These are phyloP conservation scores for Aldrovandia affinis DNA, from an alignment of 2,797 vertebrate genomes.

Conservation along the genomic window DNA sequence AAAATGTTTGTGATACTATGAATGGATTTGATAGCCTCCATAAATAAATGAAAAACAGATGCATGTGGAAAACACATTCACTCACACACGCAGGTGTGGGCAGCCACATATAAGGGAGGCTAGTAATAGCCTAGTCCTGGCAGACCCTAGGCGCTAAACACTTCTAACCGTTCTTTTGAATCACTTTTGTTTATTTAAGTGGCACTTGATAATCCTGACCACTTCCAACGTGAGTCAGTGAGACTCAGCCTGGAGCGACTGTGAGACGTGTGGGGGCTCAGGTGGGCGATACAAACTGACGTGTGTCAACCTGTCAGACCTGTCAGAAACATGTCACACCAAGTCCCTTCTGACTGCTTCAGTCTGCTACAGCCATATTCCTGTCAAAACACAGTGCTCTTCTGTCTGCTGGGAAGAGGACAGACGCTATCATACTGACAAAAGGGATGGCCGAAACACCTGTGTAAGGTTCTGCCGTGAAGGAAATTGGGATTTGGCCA, in stretches of 20 bases:
- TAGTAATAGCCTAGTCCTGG: background rate
- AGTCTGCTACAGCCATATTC: slow-evolving; percentile 47
- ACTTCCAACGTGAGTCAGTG: background rate
- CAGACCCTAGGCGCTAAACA: background rate
- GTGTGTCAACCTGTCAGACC: no score
- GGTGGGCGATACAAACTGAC: slow-evolving; percentile 15
- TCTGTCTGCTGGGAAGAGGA: background rate
- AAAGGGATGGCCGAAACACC: background rate
- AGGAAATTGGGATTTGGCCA: background rate
- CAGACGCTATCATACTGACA: background rate
- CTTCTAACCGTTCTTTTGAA: background rate
- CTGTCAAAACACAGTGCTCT: slow-evolving; percentile 55
- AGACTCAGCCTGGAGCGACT: no score
- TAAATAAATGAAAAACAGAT: background rate
- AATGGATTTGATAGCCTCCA: background rate
- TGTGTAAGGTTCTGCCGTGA: background rate
- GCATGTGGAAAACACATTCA: background rate
- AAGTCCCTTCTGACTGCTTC: slow-evolving; percentile 46
- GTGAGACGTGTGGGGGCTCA: no score
- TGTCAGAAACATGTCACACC: slow-evolving; percentile 51
- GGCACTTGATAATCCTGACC: background rate
- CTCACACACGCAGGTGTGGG: background rate
- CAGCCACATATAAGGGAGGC: background rate
- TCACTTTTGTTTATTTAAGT: background rate
- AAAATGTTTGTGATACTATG: background rate